Evolutionary conservation across 2,113 vertebrate genomes (phyloP), one percentile per base, ranked within the genome.

Genomic region (Hydrolagus affinis): DNA sequence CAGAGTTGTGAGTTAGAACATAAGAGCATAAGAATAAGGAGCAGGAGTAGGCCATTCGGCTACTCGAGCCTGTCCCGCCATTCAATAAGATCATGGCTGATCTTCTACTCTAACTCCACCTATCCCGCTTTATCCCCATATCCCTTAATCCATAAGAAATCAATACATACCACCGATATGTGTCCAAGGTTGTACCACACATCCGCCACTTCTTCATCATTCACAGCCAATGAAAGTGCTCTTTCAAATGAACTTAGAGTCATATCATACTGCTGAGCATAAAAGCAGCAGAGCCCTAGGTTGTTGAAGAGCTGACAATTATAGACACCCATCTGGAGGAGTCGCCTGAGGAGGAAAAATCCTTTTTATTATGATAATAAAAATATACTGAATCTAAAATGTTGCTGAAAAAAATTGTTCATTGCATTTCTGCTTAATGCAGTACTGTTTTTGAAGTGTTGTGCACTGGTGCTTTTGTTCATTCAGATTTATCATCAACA

Each of bases 161-260:
- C n/a, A 87, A 3, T 86, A 92, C 96, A 87, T 93, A 99, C 98
- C 94, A 98, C 95, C 86, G 96, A 96, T 44, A 99, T 91, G 0
- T 99, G 97, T 68, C 97, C 97, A 87, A 99, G 75, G 92, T 99
- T 99, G 91, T 99, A 99, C 97, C 97, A 99, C 77, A 99, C 94
- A 59, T 99, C 97, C 9, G 97, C 96, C 88, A 93, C 90, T 86
- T 98, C 97, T 78, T 96, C 95, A 86, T 98, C 97, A 6, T 90
- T 95, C 88, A 94, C 92, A 74, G 93, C 95, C 90, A 99, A 90
- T 78, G 95, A 93, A 70, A 97, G 91, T 70, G 97, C 96, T 64
- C 97, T 94, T 88, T 99, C 97, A 89, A 99, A 98, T 0, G 96
- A 98, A 78, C 95, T 96, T 56, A 99, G 93, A 11, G 96, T 96